These are phyloP conservation scores for Meghimatium bilineatum DNA, from an alignment of 2,888 invertebrate genomes.

Conservation along the genomic window DNA sequence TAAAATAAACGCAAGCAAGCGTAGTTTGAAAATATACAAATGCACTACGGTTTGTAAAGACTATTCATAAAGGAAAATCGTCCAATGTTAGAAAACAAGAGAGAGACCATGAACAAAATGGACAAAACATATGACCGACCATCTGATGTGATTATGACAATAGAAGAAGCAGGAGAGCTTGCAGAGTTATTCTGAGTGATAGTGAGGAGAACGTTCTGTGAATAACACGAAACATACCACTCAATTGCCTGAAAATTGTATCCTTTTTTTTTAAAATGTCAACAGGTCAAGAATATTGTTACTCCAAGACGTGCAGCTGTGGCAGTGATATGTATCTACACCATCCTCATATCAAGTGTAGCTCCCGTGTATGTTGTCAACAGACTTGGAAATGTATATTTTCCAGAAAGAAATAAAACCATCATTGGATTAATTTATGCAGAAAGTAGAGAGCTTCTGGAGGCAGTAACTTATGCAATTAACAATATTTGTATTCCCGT, in stretches of 20 bases:
- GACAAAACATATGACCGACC: no score
- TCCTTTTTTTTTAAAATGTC: not conserved
- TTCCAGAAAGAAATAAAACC: not conserved
- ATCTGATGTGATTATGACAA: no score
- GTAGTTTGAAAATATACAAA: no score
- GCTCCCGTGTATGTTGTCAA: not conserved
- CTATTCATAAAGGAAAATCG: no score
- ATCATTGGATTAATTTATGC: not conserved
- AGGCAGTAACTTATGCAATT: not conserved
- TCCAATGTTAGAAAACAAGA: no score
- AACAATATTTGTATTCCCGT: not conserved
- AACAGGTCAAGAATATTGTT: not conserved
- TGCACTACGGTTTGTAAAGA: no score
- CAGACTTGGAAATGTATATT: not conserved
- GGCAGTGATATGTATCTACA: not conserved
- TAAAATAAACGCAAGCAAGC: no score
- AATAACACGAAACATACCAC: no score
- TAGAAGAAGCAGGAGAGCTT: no score
- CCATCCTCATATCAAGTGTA: not conserved
- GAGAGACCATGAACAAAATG: no score
- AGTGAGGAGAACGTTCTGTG: no score
- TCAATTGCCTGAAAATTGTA: not conserved
- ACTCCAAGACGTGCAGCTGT: not conserved
- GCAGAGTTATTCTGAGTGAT: no score
- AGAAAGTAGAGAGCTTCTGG: not conserved